Evolutionary conservation across 2,888 invertebrate genomes (phyloP).

Genomic region (Drosophila siamana): DNA sequence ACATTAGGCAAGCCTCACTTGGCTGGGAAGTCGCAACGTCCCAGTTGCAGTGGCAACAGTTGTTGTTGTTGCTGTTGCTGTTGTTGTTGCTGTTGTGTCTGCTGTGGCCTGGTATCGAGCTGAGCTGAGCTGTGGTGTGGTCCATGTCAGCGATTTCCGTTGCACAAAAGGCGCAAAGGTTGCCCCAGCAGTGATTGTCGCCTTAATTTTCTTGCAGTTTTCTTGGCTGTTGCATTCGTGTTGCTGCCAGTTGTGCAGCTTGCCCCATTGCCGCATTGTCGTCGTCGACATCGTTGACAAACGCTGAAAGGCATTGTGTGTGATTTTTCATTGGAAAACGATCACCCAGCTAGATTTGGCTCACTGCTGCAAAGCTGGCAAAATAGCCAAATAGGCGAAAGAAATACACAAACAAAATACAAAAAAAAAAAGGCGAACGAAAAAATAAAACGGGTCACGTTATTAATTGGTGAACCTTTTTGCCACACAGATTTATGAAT

Average conservation of each 20-base stretch:
- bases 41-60: conserved; percentile 17
- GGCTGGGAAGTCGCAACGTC: conserved; percentile 43
- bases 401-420: background rate
- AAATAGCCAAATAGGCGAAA: background rate
- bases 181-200: conserved; percentile 72
- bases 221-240: conserved; percentile 71
- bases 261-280: conserved; percentile 41
- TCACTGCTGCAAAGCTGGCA: background rate
- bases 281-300: conserved; percentile 72
- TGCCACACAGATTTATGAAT: conserved; percentile 76
- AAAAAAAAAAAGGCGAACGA: conserved; percentile 42
- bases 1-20: conserved; percentile 80
- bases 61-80: conserved; percentile 3
- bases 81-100: conserved; percentile 6
- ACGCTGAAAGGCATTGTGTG: conserved; percentile 80
- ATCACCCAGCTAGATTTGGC: conserved; percentile 79
- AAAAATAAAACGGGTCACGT: conserved; percentile 77
- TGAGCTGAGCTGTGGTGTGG: conserved; percentile 69
- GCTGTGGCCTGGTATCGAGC: conserved; percentile 29
- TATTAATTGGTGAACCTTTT: conserved; percentile 80
- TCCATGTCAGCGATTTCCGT: conserved; percentile 83
- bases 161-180: conserved; percentile 80
- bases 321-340: conserved; percentile 80
- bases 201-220: conserved; percentile 81
- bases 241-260: conserved; percentile 33